Evolutionary conservation across 2,797 vertebrate genomes (phyloP).

Genomic region (Oreochromis grahami): DNA sequence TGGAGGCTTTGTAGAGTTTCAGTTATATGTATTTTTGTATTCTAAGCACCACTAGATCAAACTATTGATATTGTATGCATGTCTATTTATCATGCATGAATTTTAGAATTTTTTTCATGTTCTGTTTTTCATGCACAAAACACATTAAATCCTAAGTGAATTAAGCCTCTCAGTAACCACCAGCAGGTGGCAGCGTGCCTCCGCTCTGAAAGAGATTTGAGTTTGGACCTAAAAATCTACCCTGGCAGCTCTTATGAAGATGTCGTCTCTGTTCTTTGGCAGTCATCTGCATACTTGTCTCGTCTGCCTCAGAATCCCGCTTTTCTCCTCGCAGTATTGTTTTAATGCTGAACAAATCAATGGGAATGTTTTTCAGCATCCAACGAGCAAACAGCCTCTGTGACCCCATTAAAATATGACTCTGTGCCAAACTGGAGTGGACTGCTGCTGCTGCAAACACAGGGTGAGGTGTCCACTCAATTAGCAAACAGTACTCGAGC

Average conservation of each 20-base stretch:
- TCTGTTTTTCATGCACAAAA: background rate
- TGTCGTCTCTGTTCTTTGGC: slow-evolving; percentile 38
- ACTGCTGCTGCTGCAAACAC: slow-evolving; percentile 16
- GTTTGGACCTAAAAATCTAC: slow-evolving; percentile 51
- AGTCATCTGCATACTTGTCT: slow-evolving; percentile 45
- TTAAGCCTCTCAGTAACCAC: background rate
- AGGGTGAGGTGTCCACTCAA: background rate
- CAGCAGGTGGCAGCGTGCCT: slow-evolving; percentile 69
- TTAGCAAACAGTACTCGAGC: background rate
- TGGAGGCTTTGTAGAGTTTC: background rate
- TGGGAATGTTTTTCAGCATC: background rate
- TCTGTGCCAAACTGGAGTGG: slow-evolving; percentile 29
- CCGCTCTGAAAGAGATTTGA: background rate
- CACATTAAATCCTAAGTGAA: background rate
- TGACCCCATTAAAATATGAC: slow-evolving; percentile 51
- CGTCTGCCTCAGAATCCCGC: slow-evolving; percentile 34
- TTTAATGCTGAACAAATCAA: slow-evolving; percentile 22
- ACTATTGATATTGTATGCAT: background rate
- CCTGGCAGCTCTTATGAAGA: slow-evolving; percentile 59
- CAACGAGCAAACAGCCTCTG: slow-evolving; percentile 13
- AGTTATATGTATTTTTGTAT: background rate
- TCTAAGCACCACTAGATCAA: background rate
- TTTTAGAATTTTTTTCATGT: background rate
- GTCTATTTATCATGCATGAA: background rate
- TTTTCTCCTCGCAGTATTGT: slow-evolving; percentile 8